Evolutionary conservation across 2,113 vertebrate species (phyloP), one percentile per base, ranked within the genome.

Genomic region (Caretta caretta): DNA sequence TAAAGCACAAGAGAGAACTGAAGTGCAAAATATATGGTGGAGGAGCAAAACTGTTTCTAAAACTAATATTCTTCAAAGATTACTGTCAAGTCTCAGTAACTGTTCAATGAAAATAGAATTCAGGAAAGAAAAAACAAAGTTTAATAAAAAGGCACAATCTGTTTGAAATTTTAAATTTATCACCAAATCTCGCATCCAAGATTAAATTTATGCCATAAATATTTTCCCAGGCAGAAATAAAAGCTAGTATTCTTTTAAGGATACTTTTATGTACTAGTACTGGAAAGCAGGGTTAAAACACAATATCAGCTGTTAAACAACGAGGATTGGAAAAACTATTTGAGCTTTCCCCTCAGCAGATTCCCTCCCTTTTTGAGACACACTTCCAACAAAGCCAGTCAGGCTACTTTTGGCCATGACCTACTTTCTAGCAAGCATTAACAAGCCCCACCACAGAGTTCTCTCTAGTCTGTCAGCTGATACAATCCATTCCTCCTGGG

Each of bases 371-470:
- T 88, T 92, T 19, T 0, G 84, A 92, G 90, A 94, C 84, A 90
- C 84, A 17, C 90, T 93, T 91, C 87, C 53, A 89, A 85, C 81
- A 76, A 31, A 80, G 87, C 86, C 93, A 92, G 95, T 95, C 94
- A 85, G 95, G 93, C 95, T 94, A 88, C 97, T 95, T 94, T 93
- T 89, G 97, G 96, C 96, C 90, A 3, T 93, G 96, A 97, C 97
- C 97, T 96, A 97, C 80, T 97, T 97, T 90, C 88, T 35, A 1
- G 84, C 35, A 29, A 56, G 94, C 96, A 90, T 76, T 1, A 6
- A 92, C 76, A 49, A 89, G 90, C 84, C 90, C 78, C 80, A 16
- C 2, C 0, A 6, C 79, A 49, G 81, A 0, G 2, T 2, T 0
- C 0, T 1, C 75, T 80, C 92, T 88, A 86, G 19, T 78, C 84